phyloP scores from a whole-genome alignment of 2,888 invertebrate species.

The Leptopilina myrica region DNA sequence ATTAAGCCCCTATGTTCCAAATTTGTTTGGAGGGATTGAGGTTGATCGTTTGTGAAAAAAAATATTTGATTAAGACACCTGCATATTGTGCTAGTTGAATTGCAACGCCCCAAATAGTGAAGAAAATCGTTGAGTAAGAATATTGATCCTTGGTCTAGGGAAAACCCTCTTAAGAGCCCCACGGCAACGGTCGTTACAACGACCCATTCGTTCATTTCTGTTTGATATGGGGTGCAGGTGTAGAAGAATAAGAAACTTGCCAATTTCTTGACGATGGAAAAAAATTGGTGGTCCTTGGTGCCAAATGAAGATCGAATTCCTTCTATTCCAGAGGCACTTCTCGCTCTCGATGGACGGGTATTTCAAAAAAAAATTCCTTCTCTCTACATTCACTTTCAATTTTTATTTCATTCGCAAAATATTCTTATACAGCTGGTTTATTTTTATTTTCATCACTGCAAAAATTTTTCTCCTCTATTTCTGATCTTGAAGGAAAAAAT shows the following conservation, averaged over 20 bases:
- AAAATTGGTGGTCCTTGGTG: conserved; percentile 72
- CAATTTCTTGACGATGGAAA: conserved; percentile 63
- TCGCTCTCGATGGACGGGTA: conserved; percentile 81
- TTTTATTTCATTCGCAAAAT: not conserved
- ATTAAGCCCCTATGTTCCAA: not conserved
- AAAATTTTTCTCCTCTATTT: not conserved
- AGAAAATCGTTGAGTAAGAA: conserved; percentile 44
- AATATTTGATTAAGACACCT: not conserved
- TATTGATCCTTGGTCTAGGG: conserved; percentile 57
- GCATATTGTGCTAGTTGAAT: not conserved
- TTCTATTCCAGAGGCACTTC: conserved; percentile 79
- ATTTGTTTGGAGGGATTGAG: not conserved
- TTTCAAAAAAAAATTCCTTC: not conserved
- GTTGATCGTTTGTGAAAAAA: not conserved
- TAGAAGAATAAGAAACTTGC: conserved; percentile 34
- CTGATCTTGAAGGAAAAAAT: too few relatives aligned
- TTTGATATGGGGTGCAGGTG: conserved; percentile 59
- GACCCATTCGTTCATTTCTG: conserved; percentile 55
- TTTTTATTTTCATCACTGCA: not conserved
- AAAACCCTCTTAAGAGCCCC: conserved; percentile 46
- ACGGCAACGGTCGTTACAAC: conserved; percentile 70
- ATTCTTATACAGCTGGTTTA: not conserved
- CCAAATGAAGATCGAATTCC: conserved; percentile 64
- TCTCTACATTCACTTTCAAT: not conserved
- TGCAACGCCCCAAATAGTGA: conserved; percentile 42